Evolutionary conservation across 2,888 invertebrate species (phyloP), one percentile per base, ranked within the genome.

Genomic region (Geophilus truncorum): DNA sequence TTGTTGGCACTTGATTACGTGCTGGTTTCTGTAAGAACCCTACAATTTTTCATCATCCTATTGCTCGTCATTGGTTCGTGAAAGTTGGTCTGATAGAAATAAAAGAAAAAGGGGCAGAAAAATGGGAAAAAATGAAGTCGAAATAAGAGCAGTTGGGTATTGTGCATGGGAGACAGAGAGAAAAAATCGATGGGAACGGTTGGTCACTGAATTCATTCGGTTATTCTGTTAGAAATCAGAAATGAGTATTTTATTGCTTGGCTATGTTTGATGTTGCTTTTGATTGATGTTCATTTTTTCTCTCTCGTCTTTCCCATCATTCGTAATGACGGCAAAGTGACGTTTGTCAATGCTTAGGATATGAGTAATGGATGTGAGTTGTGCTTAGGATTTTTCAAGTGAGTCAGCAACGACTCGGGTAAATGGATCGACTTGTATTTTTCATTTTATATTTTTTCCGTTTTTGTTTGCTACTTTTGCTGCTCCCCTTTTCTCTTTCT

Each of bases 151-250:
- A 10, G 28, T 28, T 70, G 70, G 70, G 28, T 70, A 70, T 70
- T 70, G 70, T 70, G 70, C 28, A 70, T 70, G 10, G 70, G 70
- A 70, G 70, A 28, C 70, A 28, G 6, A 70, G 12, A n/a, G 28
- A 70, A 70, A 70, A 70, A 70, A 70, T 70, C 70, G 15, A 70
- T 70, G 25, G 12, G 28, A 70, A 70, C 25, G 70, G 28, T 70
- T 70, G 70, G 70, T 70, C 70, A 70, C 70, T 70, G 70, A 70
- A 70, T 70, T 70, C 70, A 70, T 70, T 70, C 70, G 70, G 70
- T 70, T 70, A 70, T 70, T 70, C 70, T 70, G 70, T 70, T 70
- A 70, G 70, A 70, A 70, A 70, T 70, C 70, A 70, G 70, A 70
- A 70, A 70, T 70, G 70, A 70, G 70, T 70, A 70, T 70, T 70